phyloP scores from a whole-genome alignment of 92 coral and sea anemone species.

The Bergia puertoricense region DNA sequence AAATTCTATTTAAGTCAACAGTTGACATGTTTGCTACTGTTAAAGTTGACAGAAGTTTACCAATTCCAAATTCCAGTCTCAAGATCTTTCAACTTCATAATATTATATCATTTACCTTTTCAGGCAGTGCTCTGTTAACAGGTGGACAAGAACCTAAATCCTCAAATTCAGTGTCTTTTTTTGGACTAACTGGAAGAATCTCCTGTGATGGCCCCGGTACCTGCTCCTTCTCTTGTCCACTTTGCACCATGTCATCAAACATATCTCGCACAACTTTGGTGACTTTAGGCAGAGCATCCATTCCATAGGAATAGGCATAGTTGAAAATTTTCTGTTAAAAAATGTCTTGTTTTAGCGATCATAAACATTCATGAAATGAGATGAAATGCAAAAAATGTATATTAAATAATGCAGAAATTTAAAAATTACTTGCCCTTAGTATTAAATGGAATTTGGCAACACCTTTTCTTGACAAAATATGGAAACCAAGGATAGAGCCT shows the following conservation, averaged over 20 bases:
- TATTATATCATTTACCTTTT: slow-evolving; percentile 30
- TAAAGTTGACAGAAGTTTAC: too few species aligned
- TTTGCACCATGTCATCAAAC: slow-evolving; percentile 70
- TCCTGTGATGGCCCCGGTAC: slow-evolving; percentile 19
- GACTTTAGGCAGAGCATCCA: slow-evolving; percentile 95
- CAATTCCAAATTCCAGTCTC: too few species aligned
- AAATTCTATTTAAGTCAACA: too few species aligned
- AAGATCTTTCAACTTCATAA: too few species aligned
- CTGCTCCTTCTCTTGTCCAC: slow-evolving; percentile 49
- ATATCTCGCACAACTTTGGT: slow-evolving; percentile 88
- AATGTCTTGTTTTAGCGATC: not conserved
- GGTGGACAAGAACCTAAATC: slow-evolving; percentile 71
- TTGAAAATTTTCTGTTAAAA: slow-evolving; percentile 67
- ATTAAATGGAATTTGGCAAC: too few species aligned
- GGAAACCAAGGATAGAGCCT: too few species aligned
- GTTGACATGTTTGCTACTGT: too few species aligned
- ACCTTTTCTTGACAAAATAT: too few species aligned
- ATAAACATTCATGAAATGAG: not conserved
- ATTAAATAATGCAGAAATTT: too few species aligned
- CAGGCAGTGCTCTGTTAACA: slow-evolving; percentile 43
- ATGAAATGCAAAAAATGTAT: too few species aligned
- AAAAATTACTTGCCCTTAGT: too few species aligned
- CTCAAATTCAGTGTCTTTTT: slow-evolving; percentile 83
- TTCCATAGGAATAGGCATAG: slow-evolving; percentile 92
- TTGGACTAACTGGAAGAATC: slow-evolving; percentile 5